Base-by-base conservation (phyloP, 2,888 invertebrate species). In the Yponomeuta cagnagella region DNA sequence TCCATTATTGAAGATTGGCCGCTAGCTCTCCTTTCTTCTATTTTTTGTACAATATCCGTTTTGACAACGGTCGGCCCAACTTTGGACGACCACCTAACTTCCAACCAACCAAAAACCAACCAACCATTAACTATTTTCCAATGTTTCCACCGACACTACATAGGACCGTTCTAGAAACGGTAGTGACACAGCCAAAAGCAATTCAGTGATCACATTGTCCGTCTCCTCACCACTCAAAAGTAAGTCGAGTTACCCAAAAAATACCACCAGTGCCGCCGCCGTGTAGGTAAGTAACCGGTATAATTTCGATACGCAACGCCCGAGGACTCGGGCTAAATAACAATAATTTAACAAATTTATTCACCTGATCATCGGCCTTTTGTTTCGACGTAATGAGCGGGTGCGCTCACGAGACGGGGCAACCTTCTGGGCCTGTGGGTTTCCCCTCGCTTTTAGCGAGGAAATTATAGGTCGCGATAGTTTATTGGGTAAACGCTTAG, bases 291-390 rank as follows among this genome's bases (percentile, higher is more conserved):
- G 65, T 65, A 33, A 65, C 31, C 65, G 65, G 65, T 65, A 77
- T 76, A 79, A 80, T 82, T 79, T 78, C 74, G 77, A 74, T 71
- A 71, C 77, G 73, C 77, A 77, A 76, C 81, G 85, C 84, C 75
- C 74, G 77, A 79, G 84, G 81, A 76, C 77, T 73, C 76, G 48
- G 33, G 75, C 77, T 77, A 84, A 89, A 89, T 87, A 88, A 87
- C 88, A 87, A 89, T 89, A 88, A 90, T 90, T 89, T 89, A 79
- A 80, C 81, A 86, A 90, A 89, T 89, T 87, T 89, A 89, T 89
- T 86, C 88, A 77, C 81, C 81, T 85, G 82, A 33, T 52, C 68
- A 84, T 87, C 85, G 82, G 79, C 79, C 87, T 86, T 86, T 90
- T 90, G 90, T 90, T 87, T 81, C 78, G 73, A 72, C 72, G 77